These are phyloP conservation scores for Drusus annulatus DNA, from an alignment of 1,140 invertebrate species.

Conservation along the genomic window DNA sequence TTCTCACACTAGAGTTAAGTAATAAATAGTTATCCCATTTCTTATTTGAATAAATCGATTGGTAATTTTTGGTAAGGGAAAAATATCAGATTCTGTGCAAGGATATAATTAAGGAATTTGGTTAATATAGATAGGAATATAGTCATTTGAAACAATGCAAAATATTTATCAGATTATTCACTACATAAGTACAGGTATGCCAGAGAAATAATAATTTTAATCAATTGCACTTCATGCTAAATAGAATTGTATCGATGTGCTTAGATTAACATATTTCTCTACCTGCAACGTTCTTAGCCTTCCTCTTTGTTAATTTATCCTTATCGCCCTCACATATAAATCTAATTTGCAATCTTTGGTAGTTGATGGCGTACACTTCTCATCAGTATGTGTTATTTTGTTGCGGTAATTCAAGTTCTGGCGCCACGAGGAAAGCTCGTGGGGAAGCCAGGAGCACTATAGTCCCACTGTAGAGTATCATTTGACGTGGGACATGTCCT, in stretches of 20 bases:
- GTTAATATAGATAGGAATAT: conserved; percentile 37
- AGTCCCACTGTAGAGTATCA: too few species aligned
- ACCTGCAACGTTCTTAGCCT: too few species aligned
- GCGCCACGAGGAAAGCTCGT: too few species aligned
- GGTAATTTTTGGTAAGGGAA: conserved; percentile 23
- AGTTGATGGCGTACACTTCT: too few species aligned
- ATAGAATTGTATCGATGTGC: conserved; percentile 17
- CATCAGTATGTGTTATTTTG: too few species aligned
- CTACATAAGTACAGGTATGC: conserved; percentile 8
- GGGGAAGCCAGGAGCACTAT: too few species aligned
- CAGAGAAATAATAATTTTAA: conserved; percentile 6
- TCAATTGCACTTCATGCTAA: conserved; percentile 10
- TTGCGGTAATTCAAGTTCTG: too few species aligned
- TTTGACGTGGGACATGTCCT: neutral
- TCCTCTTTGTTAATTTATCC: too few species aligned
- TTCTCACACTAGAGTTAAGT: conserved; percentile 37
- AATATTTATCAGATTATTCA: neutral
- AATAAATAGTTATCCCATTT: conserved; percentile 30
- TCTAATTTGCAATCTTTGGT: too few species aligned
- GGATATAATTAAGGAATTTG: conserved; percentile 22
- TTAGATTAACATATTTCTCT: neutral
- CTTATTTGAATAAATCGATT: conserved; percentile 32
- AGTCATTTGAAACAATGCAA: conserved; percentile 28
- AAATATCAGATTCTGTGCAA: conserved; percentile 32
- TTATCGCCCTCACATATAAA: neutral